These are phyloP conservation scores for Anseranas semipalmata DNA, from an alignment of 2,113 vertebrate genomes.

Conservation along the genomic window DNA sequence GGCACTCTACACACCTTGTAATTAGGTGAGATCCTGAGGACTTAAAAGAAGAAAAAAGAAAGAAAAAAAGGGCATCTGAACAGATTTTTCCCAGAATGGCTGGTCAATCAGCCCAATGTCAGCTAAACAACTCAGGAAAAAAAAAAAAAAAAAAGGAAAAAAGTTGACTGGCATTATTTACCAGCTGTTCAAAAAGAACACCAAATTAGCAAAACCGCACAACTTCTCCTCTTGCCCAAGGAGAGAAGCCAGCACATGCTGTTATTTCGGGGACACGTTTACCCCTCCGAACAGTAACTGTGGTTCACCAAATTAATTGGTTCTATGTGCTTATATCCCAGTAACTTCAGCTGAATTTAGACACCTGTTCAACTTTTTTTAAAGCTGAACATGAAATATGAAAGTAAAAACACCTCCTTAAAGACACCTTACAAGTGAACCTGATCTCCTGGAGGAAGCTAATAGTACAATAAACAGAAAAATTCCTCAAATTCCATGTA, in stretches of 20 bases:
- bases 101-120: not conserved
- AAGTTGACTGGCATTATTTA: not conserved
- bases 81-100: not conserved
- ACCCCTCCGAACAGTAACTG: not conserved
- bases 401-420: not conserved
- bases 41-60: not conserved
- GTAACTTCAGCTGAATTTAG: not conserved
- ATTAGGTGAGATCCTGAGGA: not conserved
- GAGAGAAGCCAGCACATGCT: rapidly evolving
- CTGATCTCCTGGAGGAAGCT: not conserved
- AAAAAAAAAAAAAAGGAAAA: not conserved
- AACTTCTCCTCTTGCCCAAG: not conserved
- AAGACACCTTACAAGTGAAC: not conserved
- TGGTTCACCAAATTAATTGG: not conserved
- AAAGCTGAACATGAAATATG: not conserved
- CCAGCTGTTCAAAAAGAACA: not conserved
- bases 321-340: not conserved
- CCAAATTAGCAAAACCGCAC: not conserved
- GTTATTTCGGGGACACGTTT: not conserved
- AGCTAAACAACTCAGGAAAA: not conserved
- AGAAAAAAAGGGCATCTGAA: not conserved
- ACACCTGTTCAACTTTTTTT: not conserved
- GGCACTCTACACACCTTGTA: not conserved
- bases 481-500: not conserved
- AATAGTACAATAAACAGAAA: not conserved